Evolutionary conservation across 2,113 vertebrate species (phyloP).

Genomic region (Eptesicus fuscus): DNA sequence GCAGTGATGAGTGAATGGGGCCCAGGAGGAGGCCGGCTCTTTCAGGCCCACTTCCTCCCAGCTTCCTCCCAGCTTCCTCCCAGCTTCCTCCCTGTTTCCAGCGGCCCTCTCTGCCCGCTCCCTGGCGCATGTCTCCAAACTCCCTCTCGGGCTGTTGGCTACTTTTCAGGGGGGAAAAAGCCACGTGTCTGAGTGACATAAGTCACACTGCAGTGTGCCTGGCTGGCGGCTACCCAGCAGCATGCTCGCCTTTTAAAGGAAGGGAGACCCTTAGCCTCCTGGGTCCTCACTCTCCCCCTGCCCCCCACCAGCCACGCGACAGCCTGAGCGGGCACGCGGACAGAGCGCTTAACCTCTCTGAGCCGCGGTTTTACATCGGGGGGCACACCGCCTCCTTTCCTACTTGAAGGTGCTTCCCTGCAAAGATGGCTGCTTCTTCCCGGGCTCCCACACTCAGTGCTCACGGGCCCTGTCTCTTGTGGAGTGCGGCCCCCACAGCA

Average conservation of each 20-base stretch:
- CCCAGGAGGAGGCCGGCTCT: neutral
- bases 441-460: rapidly evolving
- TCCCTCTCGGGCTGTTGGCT: neutral
- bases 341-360: neutral
- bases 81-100: neutral
- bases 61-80: neutral
- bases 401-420: neutral
- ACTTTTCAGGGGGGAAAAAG: neutral
- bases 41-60: neutral
- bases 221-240: neutral
- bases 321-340: neutral
- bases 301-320: no score
- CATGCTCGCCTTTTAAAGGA: neutral
- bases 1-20: neutral
- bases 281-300: neutral
- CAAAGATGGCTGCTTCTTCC: neutral
- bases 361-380: neutral
- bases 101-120: no score
- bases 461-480: neutral
- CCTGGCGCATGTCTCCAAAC: neutral
- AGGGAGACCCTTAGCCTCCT: neutral
- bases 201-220: neutral
- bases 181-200: neutral
- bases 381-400: neutral
- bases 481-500: neutral